These are phyloP conservation scores for Idaea aversata DNA, from an alignment of 2,888 invertebrate species.

Conservation along the genomic window DNA sequence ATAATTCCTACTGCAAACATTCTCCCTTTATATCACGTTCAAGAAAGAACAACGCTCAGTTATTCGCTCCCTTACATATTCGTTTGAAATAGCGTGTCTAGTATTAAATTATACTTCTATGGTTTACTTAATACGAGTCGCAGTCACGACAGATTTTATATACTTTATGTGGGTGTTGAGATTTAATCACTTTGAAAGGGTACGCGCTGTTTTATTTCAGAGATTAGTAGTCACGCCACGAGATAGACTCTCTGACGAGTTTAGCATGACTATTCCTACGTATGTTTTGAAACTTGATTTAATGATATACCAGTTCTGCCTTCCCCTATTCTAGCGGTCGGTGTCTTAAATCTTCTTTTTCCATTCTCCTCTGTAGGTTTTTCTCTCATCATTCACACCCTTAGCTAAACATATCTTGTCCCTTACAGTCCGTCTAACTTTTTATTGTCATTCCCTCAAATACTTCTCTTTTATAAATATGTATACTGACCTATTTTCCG, in stretches of 20 bases:
- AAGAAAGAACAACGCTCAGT: neutral
- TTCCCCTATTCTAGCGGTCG: no score
- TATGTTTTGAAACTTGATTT: no score
- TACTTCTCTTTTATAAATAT: no score
- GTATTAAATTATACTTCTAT: neutral
- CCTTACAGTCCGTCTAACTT: no score
- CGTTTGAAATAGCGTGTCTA: neutral
- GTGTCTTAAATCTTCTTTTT: no score
- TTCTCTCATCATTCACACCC: no score
- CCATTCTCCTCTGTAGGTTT: no score
- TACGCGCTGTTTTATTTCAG: neutral
- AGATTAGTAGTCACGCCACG: neutral
- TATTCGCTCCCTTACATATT: neutral
- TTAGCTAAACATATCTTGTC: no score
- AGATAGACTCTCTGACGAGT: neutral
- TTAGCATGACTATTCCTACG: neutral
- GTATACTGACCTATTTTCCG: no score
- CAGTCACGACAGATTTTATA: slow-evolving; percentile 28
- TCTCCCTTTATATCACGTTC: neutral
- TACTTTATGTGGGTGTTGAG: slow-evolving; percentile 22
- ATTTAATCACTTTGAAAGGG: slow-evolving; percentile 16
- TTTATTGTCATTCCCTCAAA: no score
- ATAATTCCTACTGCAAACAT: no score
- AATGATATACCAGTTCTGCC: no score
- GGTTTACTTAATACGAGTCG: slow-evolving; percentile 26